Evolutionary conservation across 2,797 vertebrate species (phyloP).

Genomic region (Gallinago stenura): DNA sequence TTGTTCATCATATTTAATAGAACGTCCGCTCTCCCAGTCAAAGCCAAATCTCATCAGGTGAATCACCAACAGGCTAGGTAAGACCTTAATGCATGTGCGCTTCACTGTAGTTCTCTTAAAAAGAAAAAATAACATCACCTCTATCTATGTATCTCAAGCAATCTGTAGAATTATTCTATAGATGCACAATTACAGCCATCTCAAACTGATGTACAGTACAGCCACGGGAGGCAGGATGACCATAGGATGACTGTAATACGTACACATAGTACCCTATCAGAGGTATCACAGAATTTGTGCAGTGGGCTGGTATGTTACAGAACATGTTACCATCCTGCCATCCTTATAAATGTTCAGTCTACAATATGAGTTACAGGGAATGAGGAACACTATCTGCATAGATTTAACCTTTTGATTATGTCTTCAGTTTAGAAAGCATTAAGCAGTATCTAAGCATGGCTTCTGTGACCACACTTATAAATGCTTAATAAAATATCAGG

Average conservation of each 20-base stretch:
- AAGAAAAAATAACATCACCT: slow-evolving; percentile 57
- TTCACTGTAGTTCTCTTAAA: slow-evolving; percentile 97
- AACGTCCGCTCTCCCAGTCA: slow-evolving; percentile 98
- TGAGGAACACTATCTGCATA: neutral
- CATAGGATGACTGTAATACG: accelerated
- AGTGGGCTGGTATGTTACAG: neutral
- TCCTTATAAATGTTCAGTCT: neutral
- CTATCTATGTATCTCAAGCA: neutral
- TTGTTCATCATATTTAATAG: slow-evolving; percentile 98
- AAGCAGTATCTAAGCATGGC: neutral
- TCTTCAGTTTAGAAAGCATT: accelerated
- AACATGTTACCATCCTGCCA: neutral
- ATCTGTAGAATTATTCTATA: neutral
- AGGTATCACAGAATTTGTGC: neutral
- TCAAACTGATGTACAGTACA: neutral
- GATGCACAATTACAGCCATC: neutral
- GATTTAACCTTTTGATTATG: neutral
- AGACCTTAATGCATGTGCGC: slow-evolving; percentile 95
- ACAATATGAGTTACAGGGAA: neutral
- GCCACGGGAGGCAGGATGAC: accelerated
- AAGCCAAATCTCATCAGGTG: slow-evolving; percentile 99
- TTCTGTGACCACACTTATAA: neutral
- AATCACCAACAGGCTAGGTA: slow-evolving; percentile 95
- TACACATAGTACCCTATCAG: neutral
- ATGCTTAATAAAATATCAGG: neutral